Evolutionary conservation across 2,888 invertebrate species (phyloP), one percentile per base, ranked within the genome.

Genomic region (Achlya flavicornis): DNA sequence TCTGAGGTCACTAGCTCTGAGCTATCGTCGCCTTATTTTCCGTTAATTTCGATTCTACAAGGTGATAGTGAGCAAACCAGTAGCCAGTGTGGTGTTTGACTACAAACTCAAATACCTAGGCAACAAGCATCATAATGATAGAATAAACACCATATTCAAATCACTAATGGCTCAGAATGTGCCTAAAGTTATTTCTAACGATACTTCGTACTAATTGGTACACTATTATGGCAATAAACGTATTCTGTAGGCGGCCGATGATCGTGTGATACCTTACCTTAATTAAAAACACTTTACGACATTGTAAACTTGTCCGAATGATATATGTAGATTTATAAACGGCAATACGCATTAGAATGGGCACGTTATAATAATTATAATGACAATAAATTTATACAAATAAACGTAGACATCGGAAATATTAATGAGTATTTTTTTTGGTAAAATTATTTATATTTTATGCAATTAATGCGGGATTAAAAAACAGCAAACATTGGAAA

Each of bases 251-350:
- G 79, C 12, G 41, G 41, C 80, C 79, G 85, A 85, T 88, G 86
- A 87, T 88, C 83, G 82, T 83, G 80, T 86, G 85, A 88, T 90
- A 87, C 82, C 82, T 83, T 79, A 86, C 86, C 87, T 92, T 92
- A 92, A 93, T 93, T 93, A 93, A 93, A 93, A 92, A 85, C 83
- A 83, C 82, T 92, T 91, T 93, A 92, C 83, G 83, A 80, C 75
- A 81, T 74, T 83, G 86, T 93, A 92, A 93, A 93, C 75, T 84
- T 88, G 87, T 91, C 89, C 84, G 83, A 89, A 85, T 84, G 79
- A 72, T 71, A 65, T 75, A 77, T 70, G 8, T 53, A 53, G 85
- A 84, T 67, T 70, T 82, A 74, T 65, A 67, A 77, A 84, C 61
- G 66, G 57, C 62, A 53, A 67, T 66, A 65, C 66, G 65, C 61